Evolutionary conservation across 2,888 invertebrate species (phyloP), one percentile per base, ranked within the genome.

Genomic region (Hoplodrina ambigua): DNA sequence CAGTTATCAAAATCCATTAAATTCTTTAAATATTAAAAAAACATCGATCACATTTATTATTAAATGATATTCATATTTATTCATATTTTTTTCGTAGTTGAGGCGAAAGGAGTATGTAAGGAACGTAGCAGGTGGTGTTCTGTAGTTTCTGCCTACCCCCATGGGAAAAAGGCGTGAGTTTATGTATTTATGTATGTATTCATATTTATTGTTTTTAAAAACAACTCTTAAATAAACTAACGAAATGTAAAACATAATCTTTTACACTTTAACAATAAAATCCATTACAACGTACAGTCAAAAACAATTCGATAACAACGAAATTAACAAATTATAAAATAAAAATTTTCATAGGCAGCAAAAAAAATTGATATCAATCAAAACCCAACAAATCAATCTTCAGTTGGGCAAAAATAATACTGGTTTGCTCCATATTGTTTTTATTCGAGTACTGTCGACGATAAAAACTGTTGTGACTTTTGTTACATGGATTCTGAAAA

Each of bases 321-420:
- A 55, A 69, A 69, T 57, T 10, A 67, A 17, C 33, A 44, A 49
- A 10, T 72, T 66, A 44, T 53, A 52, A 52, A 53, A 57, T n/a
- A 61, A 64, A 61, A 68, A 59, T 49, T 33, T 13, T 33, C 33
- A 37, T 37, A 1, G 37, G 37, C 8, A 30, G 15, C 2, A 37
- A 56, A 60, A 68, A 69, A 62, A 52, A 25, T n/a, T 49, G 19
- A 1, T 53, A 79, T 77, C 65, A 71, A 85, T 81, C 69, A 77
- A 71, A 75, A 72, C 37, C 15, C 20, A 63, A 52, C 63, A 19
- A 77, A 85, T 85, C 73, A 72, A 81, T 85, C 83, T 79, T 79
- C 25, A 55, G 57, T 49, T 46, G 53, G 6, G 60, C 49, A 50
- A 75, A 82, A 81, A 81, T 58, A 72, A 68, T 67, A 41, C 33